Conservation (phyloP, 2,888 invertebrate genomes). For the Dryadula phaetusa region DNA sequence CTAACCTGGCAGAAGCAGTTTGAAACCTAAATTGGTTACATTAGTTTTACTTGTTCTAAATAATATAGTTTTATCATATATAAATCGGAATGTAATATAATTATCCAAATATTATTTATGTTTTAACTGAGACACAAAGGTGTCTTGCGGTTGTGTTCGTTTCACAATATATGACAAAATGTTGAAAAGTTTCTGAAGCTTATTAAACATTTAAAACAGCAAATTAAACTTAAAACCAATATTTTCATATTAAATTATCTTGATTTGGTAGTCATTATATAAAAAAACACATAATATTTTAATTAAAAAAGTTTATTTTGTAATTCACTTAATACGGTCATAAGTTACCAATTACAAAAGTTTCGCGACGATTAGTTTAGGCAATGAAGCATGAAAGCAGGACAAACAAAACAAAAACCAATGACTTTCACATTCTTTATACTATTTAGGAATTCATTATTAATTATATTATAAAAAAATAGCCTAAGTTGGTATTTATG, state of each 20-base stretch:
- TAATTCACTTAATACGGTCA: not conserved
- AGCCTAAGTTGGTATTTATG: too few species aligned
- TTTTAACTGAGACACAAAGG: not conserved
- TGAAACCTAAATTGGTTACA: too few species aligned
- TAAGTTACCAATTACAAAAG: conserved; percentile 16
- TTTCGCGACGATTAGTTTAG: conserved; percentile 26
- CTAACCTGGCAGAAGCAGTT: too few species aligned
- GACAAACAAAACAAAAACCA: conserved; percentile 15
- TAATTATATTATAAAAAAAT: too few species aligned
- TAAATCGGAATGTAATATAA: too few species aligned
- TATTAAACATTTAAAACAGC: not conserved
- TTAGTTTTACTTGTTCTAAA: too few species aligned
- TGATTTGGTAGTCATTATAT: not conserved
- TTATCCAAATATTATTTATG: not conserved
- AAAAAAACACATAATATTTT: not conserved
- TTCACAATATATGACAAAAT: not conserved
- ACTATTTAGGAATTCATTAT: not conserved
- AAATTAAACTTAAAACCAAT: not conserved
- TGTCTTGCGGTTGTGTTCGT: not conserved
- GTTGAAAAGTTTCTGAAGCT: not conserved
- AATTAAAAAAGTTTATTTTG: not conserved
- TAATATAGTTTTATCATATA: too few species aligned
- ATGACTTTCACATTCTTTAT: conserved; percentile 25
- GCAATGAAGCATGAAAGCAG: conserved; percentile 24
- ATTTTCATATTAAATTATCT: not conserved